Base-by-base conservation (phyloP, 2,113 vertebrate species). In the Phalacrocorax pelagicus region DNA sequence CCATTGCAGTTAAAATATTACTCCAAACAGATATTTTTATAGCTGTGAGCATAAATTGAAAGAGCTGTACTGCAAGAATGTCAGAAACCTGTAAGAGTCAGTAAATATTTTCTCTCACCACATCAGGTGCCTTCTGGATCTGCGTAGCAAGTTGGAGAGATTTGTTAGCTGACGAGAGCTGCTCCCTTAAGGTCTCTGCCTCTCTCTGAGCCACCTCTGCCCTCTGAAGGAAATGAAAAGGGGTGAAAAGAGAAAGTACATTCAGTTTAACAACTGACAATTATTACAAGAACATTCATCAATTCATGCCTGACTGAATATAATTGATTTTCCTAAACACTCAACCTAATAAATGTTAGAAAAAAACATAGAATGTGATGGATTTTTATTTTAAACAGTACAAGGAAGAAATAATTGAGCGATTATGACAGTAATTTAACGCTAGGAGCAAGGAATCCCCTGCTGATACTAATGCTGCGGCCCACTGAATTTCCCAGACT, bases 151-250 rank as follows among this genome's bases (percentile, higher is more conserved):
- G 98, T 66, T 98, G 99, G 93, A 99, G 98, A 97, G 99, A 99
- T 98, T 99, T 99, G 98, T 99, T 99, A 91, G 98, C 98, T n/a
- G 98, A 99, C 3, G 98, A 98, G 97, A 99, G 98, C 98, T 99
- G 99, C 97, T 99, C 99, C 97, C 98, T 98, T 96, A 99, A 98
- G 95, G 99, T 97, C 97, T 99, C 99, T 27, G 98, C 98, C 96
- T 99, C 99, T 97, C 99, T 98, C 97, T 99, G 99, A 61, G 99
- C 99, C 86, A 99, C 98, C 96, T 99, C 99, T 97, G 98, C 99
- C 98, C 99, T 99, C 99, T 99, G 98, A 84, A 96, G 95, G 97
- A 96, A 98, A 97, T 86, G 96, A 95, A 97, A 98, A 97, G 94
- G 97, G 96, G 96, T 83, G 96, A 96, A 96, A 96, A 98, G 98